Percentiles rank a stretch among this genome's conserved stretches.
Evolutionary conservation across 2,113 vertebrate species (phyloP).

Genomic region (Cephalopterus ornatus): DNA sequence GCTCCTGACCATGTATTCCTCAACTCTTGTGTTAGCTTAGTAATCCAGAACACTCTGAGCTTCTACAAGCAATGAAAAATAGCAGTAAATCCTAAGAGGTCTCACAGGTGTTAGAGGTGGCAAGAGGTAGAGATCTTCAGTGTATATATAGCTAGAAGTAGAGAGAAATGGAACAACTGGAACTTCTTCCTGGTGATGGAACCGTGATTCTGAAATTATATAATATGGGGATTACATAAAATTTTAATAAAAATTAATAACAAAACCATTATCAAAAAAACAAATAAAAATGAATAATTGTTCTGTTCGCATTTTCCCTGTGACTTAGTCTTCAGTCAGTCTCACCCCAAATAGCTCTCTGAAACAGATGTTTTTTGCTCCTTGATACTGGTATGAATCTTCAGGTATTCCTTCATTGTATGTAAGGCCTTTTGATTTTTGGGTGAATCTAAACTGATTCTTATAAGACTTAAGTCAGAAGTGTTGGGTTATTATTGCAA

Average conservation of each 20-base stretch:
- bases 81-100: fast-evolving
- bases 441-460: background rate
- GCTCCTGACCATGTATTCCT: background rate
- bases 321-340: background rate
- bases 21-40: background rate
- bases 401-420: background rate
- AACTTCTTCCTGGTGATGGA: background rate
- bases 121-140: background rate
- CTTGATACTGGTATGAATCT: background rate
- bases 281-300: background rate
- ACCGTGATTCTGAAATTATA: background rate
- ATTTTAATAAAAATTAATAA: background rate
- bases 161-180: background rate
- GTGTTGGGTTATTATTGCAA: background rate
- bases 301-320: background rate
- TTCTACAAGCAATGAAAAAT: background rate
- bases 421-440: background rate
- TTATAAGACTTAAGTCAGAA: background rate
- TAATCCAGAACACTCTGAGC: background rate
- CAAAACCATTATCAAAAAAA: too few species aligned
- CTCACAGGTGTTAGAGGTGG: background rate
- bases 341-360: fast-evolving
- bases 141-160: background rate
- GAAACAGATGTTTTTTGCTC: background rate
- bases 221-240: fast-evolving